A percentile compares a stretch with the other conserved stretches of the same genome.
These are phyloP conservation scores for Cepaea hortensis DNA, from an alignment of 2,888 invertebrate species.

Conservation along the genomic window DNA sequence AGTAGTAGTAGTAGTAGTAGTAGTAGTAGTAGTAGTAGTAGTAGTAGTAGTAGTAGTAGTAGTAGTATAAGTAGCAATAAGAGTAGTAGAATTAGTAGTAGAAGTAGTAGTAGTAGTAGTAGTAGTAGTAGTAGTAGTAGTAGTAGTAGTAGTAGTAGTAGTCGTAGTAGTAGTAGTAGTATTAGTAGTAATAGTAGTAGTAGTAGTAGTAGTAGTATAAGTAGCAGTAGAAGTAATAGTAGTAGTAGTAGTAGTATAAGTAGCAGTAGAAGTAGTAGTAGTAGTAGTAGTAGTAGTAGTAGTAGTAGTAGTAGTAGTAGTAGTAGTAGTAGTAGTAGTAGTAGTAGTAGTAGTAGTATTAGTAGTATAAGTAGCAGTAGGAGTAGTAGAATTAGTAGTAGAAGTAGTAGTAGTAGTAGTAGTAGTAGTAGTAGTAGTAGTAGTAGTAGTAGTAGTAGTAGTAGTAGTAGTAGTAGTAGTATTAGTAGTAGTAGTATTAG, in stretches of 20 bases:
- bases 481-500: neutral
- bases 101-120: neutral
- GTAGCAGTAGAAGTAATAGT: neutral
- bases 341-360: neutral
- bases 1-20: neutral
- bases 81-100: neutral
- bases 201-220: too few species aligned
- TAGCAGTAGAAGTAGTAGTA: neutral
- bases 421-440: neutral
- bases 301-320: neutral
- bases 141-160: neutral
- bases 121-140: neutral
- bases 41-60: neutral
- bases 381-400: neutral
- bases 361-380: neutral
- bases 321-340: neutral
- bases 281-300: slow-evolving; percentile 1
- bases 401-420: neutral
- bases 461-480: neutral
- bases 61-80: neutral
- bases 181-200: too few species aligned
- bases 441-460: neutral
- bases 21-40: neutral
- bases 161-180: neutral
- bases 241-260: neutral